Evolutionary conservation across 2,888 invertebrate species (phyloP).

Genomic region (Osedax fenrisi): DNA sequence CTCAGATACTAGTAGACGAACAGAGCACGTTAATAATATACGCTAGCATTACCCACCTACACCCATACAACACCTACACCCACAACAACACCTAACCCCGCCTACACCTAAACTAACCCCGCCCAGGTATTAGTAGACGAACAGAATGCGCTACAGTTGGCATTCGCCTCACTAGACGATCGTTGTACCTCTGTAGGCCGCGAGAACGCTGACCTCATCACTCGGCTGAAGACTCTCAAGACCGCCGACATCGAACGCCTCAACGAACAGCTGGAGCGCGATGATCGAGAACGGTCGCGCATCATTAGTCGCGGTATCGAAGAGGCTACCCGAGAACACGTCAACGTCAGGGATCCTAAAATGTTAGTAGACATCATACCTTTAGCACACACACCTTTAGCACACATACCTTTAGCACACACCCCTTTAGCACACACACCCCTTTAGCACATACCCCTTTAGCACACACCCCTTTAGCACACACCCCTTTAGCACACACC

Average conservation of each 20-base stretch:
- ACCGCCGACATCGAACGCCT: slow-evolving; percentile 82
- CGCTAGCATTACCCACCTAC: too few species aligned
- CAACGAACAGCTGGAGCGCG: slow-evolving; percentile 62
- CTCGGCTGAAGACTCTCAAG: slow-evolving; percentile 74
- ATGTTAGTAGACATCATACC: not conserved
- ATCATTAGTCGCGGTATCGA: slow-evolving; percentile 65
- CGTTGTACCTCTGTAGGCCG: slow-evolving; percentile 62
- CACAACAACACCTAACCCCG: too few species aligned
- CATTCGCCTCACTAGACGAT: slow-evolving; percentile 76
- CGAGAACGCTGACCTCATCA: slow-evolving; percentile 46
- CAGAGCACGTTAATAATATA: too few species aligned
- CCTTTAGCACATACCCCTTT: too few species aligned
- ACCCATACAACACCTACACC: too few species aligned
- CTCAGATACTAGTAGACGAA: too few species aligned
- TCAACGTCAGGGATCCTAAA: not conserved
- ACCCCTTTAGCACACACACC: too few species aligned
- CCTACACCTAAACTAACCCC: too few species aligned
- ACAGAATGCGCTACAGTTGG: slow-evolving; percentile 81
- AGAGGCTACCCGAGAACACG: slow-evolving; percentile 31
- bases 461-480: too few species aligned
- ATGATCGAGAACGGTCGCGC: slow-evolving; percentile 55
- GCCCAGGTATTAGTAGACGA: slow-evolving; percentile 82
- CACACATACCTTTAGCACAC: too few species aligned
- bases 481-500: too few species aligned
- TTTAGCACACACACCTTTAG: too few species aligned